phyloP scores from a whole-genome alignment of 2,113 vertebrate genomes.

The Eolophus roseicapilla region DNA sequence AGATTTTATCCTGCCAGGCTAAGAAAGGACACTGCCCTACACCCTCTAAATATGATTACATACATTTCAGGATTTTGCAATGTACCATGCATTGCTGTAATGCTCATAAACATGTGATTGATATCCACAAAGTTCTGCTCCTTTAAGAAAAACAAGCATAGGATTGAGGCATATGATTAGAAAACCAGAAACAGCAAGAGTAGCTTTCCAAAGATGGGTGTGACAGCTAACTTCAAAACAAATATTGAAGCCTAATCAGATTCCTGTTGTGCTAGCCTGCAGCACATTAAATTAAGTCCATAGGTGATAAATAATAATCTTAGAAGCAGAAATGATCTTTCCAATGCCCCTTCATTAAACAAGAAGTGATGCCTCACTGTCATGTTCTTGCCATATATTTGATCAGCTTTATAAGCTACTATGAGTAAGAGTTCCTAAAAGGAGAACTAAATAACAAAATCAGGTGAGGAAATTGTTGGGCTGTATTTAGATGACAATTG shows the following conservation, averaged over 20 bases:
- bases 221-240: constrained; percentile 8
- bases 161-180: background rate
- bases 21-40: background rate
- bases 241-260: background rate
- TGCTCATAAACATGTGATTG: background rate
- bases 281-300: background rate
- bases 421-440: background rate
- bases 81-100: rapidly evolving
- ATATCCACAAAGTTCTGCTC: background rate
- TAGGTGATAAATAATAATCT: background rate
- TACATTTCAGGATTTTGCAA: background rate
- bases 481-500: background rate
- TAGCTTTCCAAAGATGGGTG: background rate
- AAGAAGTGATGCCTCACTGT: background rate
- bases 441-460: background rate
- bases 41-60: background rate
- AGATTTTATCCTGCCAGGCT: background rate
- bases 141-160: background rate
- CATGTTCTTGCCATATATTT: background rate
- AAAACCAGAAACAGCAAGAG: constrained; percentile 16
- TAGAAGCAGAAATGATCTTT: background rate
- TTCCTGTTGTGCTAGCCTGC: background rate
- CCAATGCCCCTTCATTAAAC: background rate
- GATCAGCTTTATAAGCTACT: background rate
- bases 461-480: background rate